Base-by-base conservation (phyloP, 2,797 vertebrate species). In the Hozukius guyotensis region DNA sequence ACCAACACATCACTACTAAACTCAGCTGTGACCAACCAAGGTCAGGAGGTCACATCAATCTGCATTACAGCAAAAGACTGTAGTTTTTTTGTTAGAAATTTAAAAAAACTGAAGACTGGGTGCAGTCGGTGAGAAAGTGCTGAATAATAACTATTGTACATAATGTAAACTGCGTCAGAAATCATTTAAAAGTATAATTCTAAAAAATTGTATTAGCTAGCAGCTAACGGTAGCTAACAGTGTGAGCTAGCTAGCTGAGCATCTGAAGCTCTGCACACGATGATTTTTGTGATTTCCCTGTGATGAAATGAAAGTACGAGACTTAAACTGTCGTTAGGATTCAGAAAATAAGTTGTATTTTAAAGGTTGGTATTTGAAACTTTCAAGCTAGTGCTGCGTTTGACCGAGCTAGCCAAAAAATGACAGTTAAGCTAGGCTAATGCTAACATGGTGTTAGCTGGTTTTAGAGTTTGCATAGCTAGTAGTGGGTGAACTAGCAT, bases 21-120 rank as follows among this genome's bases (percentile, higher is more conserved):
- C 32, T 34, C 0, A 34, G 32, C 0, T 10, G 32, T 0, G 32
- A 34, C 32, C 0, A 8, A 3, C 32, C 3, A 10, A 34, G 32
- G 3, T 25, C 24, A 25, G 24, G 24, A 25, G 24, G 24, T 34
- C 32, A 1, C 32, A 10, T 34, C 32, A 4, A 34, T 10, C 32
- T 34, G 0, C 32, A 34, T 32, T 46, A 9, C 27, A 6, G 24
- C 24, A 4, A 24, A 42, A 14, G 22, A 3, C 34, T 1, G 4
- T 3, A 1, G 55, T 20, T 5, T 3, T 25, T 64, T 42, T 16
- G 5, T 9, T 10, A 27, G 22, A 10, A 0, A n/a, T 61, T n/a
- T 25, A 25, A 64, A 46, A 64, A 49, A 42, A 16, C 8, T 22
- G 20, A 62, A 4, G 2, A 22, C 12, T 14, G 13, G 8, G 13